phyloP scores from a whole-genome alignment of 2,113 vertebrate genomes.

The Aegotheles bennettii region DNA sequence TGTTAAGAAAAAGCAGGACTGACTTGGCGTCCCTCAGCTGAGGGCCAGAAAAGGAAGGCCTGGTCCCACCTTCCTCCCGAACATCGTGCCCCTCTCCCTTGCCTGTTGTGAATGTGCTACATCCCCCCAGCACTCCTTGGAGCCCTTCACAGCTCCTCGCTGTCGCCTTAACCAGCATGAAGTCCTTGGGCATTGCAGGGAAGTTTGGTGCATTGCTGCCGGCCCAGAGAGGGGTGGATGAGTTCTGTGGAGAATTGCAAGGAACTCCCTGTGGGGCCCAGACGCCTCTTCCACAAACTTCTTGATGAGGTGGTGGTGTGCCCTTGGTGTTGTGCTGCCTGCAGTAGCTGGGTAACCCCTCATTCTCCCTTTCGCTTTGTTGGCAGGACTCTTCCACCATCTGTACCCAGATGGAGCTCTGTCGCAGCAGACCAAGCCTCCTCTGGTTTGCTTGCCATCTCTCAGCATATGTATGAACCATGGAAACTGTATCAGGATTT shows the following conservation, averaged over 20 bases:
- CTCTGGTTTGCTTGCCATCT: neutral
- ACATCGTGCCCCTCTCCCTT: neutral
- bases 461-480: neutral
- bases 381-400: neutral
- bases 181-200: neutral
- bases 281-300: neutral
- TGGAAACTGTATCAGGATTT: neutral
- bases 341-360: neutral
- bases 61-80: neutral
- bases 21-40: constrained; percentile 15
- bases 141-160: neutral
- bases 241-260: neutral
- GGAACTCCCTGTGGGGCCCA: neutral
- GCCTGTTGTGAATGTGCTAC: neutral
- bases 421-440: neutral
- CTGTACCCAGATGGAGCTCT: neutral
- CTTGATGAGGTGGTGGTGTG: neutral
- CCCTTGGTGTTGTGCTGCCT: neutral
- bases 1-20: constrained; percentile 48
- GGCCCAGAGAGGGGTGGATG: neutral
- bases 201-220: neutral
- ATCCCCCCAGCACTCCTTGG: neutral
- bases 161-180: fast-evolving
- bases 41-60: constrained; percentile 39
- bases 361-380: neutral